phyloP scores from a whole-genome alignment of 2,888 invertebrate genomes.

The Orgyia antiqua region DNA sequence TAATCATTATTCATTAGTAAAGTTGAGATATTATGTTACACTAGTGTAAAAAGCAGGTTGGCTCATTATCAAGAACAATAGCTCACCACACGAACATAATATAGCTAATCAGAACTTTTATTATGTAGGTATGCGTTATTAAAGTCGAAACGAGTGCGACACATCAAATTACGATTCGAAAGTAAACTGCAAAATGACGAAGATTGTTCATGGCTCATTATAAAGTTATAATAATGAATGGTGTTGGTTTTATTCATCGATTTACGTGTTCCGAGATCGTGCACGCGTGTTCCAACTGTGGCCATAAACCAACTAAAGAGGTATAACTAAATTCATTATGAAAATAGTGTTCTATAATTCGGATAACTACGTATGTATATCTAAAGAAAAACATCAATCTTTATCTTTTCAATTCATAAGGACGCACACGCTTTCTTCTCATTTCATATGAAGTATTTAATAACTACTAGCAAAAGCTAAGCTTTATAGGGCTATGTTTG shows the following conservation, averaged over 20 bases:
- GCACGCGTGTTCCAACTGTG: constrained; percentile 40
- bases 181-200: constrained; percentile 60
- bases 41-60: constrained; percentile 37
- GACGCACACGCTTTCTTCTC: no score
- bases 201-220: constrained; percentile 73
- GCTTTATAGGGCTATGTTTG: no score
- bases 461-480: no score
- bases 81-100: constrained; percentile 44
- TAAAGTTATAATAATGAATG: constrained; percentile 63
- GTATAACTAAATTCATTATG: no score
- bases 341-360: no score
- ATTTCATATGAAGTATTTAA: no score
- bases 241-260: constrained; percentile 47
- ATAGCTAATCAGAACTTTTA: constrained; percentile 64
- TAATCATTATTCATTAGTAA: no score
- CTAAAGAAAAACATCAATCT: no score
- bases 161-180: constrained; percentile 59
- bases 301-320: no score
- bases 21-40: constrained; percentile 36
- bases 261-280: constrained; percentile 39
- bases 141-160: constrained; percentile 52
- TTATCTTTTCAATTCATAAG: no score
- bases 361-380: no score
- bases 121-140: constrained; percentile 58
- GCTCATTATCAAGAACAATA: constrained; percentile 62